Conservation (phyloP, 1,140 invertebrate species). For the Tachypleus tridentatus region DNA sequence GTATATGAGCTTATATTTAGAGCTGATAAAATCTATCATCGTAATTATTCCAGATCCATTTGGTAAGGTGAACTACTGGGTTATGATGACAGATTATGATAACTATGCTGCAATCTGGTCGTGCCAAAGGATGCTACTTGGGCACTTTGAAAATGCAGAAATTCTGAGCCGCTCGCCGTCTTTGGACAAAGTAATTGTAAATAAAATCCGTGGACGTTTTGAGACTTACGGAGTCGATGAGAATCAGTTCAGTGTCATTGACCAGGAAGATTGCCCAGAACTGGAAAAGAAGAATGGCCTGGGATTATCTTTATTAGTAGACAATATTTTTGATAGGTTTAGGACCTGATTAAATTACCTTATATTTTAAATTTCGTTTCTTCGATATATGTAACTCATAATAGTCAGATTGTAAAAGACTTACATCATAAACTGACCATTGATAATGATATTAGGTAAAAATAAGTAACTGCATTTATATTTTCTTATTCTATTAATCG, state of each 20-base stretch:
- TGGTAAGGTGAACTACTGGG: conserved; percentile 55
- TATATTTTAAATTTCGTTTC: too few species aligned
- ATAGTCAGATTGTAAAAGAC: too few species aligned
- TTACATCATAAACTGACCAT: too few species aligned
- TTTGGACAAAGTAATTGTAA: conserved; percentile 41
- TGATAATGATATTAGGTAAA: too few species aligned
- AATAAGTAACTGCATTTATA: too few species aligned
- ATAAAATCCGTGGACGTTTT: conserved; percentile 51
- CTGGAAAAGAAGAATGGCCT: neutral
- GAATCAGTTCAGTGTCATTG: conserved; percentile 57
- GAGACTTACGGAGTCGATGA: conserved; percentile 51
- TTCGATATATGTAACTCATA: too few species aligned
- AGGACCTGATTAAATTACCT: too few species aligned
- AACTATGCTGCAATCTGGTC: conserved; percentile 62
- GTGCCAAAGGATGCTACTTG: conserved; percentile 59
- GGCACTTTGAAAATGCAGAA: conserved; percentile 58
- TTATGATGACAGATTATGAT: conserved; percentile 59
- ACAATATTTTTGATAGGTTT: too few species aligned
- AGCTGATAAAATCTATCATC: too few species aligned
- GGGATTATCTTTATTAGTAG: too few species aligned
- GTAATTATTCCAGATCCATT: conserved; percentile 45
- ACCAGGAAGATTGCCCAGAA: conserved; percentile 49
- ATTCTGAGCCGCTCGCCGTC: conserved; percentile 56
- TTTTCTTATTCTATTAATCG: too few species aligned
- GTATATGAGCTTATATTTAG: too few species aligned